Evolutionary conservation across 2,797 vertebrate genomes (phyloP), one percentile per base, ranked within the genome.

Genomic region (Tenualosa thibaudeaui): DNA sequence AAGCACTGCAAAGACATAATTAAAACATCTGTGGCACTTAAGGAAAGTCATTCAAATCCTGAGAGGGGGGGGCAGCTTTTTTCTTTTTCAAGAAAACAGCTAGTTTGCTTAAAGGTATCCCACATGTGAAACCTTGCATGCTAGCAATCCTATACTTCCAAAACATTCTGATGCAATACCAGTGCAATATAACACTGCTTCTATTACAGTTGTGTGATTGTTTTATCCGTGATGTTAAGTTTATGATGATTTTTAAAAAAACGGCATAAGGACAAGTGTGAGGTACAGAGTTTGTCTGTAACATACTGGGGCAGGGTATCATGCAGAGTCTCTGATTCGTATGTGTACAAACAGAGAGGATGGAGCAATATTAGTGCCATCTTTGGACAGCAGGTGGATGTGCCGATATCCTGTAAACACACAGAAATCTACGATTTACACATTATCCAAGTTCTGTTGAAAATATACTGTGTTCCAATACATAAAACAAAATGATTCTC

Each of bases 341-440:
- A 97, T 93, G 85, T 97, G 95, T 86, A 98, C 95, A 22, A 97
- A 99, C 85, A 99, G 91, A 0, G 98, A 97, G 15, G 98, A 95
- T 0, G 97, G 97, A 0, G 96, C 94, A 87, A 99, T 96, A 7
- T 94, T 90, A 0, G 92, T 97, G 83, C 98, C 98, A 0, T 99
- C 98, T 92, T 92, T 97, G 68, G 98, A 98, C 0, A 97, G 95
- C 83, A 98, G 93, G 86, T 97, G 94, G 78, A 98, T 93, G 87
- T 98, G 97, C 84, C 97, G 97, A 87, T 97, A 98, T 43, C 97
- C 97, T 98, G 89, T 19, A 84, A 82, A 86, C 46, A 46, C 9
- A 46, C 40, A 75, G 0, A 68, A 26, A 68, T 3, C 1, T 24
- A 26, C 2, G 0, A n/a, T 5, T 62, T 24, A 24, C n/a, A 62